These are phyloP conservation scores for Passerina amoena DNA, from an alignment of 2,113 vertebrate genomes.

Conservation along the genomic window DNA sequence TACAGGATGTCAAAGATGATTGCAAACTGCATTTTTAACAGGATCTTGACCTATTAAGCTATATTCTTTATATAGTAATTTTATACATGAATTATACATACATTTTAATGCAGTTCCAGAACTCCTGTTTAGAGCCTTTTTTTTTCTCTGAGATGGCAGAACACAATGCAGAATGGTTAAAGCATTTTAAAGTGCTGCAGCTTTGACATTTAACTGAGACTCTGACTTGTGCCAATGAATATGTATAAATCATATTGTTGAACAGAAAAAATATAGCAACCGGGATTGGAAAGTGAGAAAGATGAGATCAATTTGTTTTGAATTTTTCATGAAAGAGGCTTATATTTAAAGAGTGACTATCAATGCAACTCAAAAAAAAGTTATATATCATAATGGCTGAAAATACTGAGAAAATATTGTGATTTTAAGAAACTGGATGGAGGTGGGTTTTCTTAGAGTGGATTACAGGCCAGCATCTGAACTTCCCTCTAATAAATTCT, in stretches of 20 bases:
- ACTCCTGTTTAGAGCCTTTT: not conserved
- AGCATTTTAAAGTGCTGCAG: not conserved
- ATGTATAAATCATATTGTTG: not conserved
- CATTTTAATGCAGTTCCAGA: not conserved
- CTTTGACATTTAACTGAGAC: not conserved
- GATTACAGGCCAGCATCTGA: not conserved
- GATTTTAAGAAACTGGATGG: not conserved
- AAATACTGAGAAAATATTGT: not conserved
- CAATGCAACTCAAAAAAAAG: not conserved
- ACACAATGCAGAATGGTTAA: not conserved
- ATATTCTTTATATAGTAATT: not conserved
- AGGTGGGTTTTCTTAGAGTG: not conserved
- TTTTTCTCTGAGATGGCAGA: not conserved
- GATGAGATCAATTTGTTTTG: not conserved
- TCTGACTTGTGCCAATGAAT: not conserved
- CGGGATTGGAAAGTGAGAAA: not conserved
- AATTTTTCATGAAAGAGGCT: not conserved
- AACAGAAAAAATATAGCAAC: not conserved
- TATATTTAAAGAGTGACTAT: not conserved
- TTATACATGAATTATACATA: not conserved
- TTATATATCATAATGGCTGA: not conserved
- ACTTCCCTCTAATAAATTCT: not conserved
- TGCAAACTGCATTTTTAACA: not conserved
- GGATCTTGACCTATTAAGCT: not conserved
- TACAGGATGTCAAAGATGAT: not conserved